Evolutionary conservation across 2,888 invertebrate genomes (phyloP).

Genomic region (Harpalus rufipes): DNA sequence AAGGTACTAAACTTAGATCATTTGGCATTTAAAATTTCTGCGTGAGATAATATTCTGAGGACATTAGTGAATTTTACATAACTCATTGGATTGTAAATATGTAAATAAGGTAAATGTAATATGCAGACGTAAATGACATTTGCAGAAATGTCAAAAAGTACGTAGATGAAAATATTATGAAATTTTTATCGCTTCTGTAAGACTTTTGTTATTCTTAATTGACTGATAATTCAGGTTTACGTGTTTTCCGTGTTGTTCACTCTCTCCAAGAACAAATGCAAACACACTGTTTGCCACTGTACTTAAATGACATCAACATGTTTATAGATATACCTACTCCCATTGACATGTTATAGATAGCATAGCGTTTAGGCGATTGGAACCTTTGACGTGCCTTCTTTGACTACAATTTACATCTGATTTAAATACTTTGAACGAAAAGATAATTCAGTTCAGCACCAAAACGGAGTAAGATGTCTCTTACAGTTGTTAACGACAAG

Average conservation of each 20-base stretch:
- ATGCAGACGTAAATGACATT: constrained; percentile 24
- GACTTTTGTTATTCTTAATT: neutral
- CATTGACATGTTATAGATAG: too few species aligned
- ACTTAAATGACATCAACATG: neutral
- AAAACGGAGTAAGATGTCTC: too few species aligned
- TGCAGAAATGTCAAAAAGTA: constrained; percentile 32
- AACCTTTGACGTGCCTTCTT: too few species aligned
- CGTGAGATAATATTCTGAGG: neutral
- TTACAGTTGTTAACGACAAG: too few species aligned
- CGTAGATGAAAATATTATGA: neutral
- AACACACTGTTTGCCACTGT: neutral
- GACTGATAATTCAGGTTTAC: neutral
- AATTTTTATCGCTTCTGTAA: neutral
- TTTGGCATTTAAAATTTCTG: constrained; percentile 10
- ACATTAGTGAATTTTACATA: constrained; percentile 24
- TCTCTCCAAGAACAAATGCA: neutral
- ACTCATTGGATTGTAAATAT: constrained; percentile 16
- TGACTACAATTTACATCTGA: too few species aligned
- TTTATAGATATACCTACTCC: neutral
- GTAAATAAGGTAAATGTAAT: constrained; percentile 26
- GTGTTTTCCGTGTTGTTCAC: neutral
- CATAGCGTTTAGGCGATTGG: too few species aligned
- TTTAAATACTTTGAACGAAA: too few species aligned
- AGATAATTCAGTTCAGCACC: too few species aligned
- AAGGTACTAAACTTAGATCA: neutral